A percentile compares a stretch with the other conserved stretches of the same genome.
Evolutionary conservation across 2,888 invertebrate genomes (phyloP).

Genomic region (Entomobrya proxima): DNA sequence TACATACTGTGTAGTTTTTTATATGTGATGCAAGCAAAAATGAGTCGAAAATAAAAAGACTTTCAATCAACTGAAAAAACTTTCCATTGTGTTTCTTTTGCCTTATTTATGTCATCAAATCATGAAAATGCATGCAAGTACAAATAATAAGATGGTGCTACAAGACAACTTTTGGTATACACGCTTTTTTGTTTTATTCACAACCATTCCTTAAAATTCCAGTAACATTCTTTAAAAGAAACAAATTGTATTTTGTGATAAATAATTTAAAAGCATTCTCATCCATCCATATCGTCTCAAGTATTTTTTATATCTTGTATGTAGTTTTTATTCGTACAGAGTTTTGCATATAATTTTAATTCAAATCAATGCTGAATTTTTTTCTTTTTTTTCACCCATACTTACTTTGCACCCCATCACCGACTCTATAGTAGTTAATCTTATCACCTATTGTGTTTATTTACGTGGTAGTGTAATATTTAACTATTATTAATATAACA

Average conservation of each 20-base stretch:
- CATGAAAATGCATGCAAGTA: background rate
- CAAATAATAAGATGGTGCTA: background rate
- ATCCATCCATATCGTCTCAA: conserved; percentile 18
- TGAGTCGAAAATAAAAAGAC: conserved; percentile 44
- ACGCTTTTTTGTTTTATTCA: conserved; percentile 61
- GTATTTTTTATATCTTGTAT: background rate
- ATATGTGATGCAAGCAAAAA: conserved; percentile 45
- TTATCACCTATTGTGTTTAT: too few species aligned
- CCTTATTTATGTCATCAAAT: background rate
- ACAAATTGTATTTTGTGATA: conserved; percentile 19
- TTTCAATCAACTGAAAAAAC: background rate
- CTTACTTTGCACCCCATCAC: background rate
- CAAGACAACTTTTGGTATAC: conserved; percentile 27
- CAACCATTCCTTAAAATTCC: conserved; percentile 54
- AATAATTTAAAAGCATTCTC: conserved; percentile 21
- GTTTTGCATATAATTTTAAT: background rate
- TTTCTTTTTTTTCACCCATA: background rate
- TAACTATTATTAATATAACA: background rate
- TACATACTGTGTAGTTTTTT: background rate
- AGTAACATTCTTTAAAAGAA: conserved; percentile 55
- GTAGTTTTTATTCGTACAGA: background rate
- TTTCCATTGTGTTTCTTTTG: background rate
- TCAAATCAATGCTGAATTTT: background rate
- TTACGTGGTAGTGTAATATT: too few species aligned
- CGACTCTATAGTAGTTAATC: background rate